Percentiles rank a stretch among this genome's conserved stretches.
phyloP scores from a whole-genome alignment of 2,888 invertebrate species.

The Limnephilus rhombicus region DNA sequence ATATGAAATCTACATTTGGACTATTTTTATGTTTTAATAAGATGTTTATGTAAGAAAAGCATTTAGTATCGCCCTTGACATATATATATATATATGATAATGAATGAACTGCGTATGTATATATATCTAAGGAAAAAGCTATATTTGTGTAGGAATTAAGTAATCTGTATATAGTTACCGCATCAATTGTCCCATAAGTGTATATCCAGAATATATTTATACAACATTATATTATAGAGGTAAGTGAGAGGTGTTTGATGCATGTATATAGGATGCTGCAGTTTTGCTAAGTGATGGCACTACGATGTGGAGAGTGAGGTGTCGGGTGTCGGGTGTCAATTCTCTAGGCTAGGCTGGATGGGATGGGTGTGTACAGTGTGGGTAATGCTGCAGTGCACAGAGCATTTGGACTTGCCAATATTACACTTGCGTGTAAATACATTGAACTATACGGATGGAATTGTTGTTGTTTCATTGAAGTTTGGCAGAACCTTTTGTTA shows the following conservation, averaged over 20 bases:
- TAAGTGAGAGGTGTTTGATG: background rate
- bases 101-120: background rate
- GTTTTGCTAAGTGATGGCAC: background rate
- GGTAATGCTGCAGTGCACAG: background rate
- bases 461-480: background rate
- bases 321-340: background rate
- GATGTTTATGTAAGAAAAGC: slow-evolving; percentile 16
- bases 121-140: slow-evolving; percentile 14
- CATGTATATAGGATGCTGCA: slow-evolving; percentile 6
- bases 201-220: slow-evolving; percentile 38
- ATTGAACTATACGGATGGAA: background rate
- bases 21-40: background rate
- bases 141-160: slow-evolving; percentile 29
- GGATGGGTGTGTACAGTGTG: background rate
- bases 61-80: background rate
- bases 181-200: background rate
- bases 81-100: background rate
- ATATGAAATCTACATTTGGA: background rate
- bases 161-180: slow-evolving; percentile 41
- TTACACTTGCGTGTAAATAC: slow-evolving; percentile 8
- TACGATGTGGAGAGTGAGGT: no score
- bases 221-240: slow-evolving; percentile 4
- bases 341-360: background rate
- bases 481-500: background rate
- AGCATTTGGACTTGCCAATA: background rate